Base-by-base conservation (phyloP, 2,797 vertebrate genomes). In the Babyrousa celebensis region DNA sequence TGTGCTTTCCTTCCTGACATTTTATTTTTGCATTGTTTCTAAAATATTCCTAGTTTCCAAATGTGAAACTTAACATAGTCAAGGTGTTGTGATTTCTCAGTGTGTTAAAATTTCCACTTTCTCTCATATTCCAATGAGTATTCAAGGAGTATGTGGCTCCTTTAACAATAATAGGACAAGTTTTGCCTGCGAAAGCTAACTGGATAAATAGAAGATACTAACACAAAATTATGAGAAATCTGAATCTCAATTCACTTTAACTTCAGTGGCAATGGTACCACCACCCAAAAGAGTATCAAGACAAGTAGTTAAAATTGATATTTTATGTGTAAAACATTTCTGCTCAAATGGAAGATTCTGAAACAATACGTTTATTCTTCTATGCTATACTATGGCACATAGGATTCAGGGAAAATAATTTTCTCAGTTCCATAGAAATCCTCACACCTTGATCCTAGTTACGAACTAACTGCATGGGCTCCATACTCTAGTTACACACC, bases 201-300 rank as follows among this genome's bases (percentile, higher is more conserved):
- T n/a, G 0, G 12, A 20, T 27, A 92, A 88, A 56, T 36, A 87
- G 12, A 91, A 54, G 29, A 65, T 12, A 91, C 5, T 27, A n/a
- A 20, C 2, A 88, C 20, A 88, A 65, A 95, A 93, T 79, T 88
- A 77, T 75, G 11, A 85, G 12, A 92, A 84, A 96, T 79, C 4
- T 71, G 11, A 91, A 67, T 91, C 20, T 77, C 70, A 71, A 89
- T 63, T 54, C 29, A 63, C 21, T 85, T 85, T n/a, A 56, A 67
- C 12, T 77, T 89, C 27, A 89, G 2, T 70, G 58, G 29, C 20
- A 7, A 88, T 27, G 23, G 12, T 85, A 23, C n/a, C 21, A 92
- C 12, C 15, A 80, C 40, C 40, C 62, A 12, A 48, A 80, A 71
- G 21, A 56, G 0, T 21, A 52, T 60, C 74, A 62, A 62, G 54